Evolutionary conservation across 1,140 invertebrate species (phyloP), one percentile per base, ranked within the genome.

Genomic region (Heliothis virescens): DNA sequence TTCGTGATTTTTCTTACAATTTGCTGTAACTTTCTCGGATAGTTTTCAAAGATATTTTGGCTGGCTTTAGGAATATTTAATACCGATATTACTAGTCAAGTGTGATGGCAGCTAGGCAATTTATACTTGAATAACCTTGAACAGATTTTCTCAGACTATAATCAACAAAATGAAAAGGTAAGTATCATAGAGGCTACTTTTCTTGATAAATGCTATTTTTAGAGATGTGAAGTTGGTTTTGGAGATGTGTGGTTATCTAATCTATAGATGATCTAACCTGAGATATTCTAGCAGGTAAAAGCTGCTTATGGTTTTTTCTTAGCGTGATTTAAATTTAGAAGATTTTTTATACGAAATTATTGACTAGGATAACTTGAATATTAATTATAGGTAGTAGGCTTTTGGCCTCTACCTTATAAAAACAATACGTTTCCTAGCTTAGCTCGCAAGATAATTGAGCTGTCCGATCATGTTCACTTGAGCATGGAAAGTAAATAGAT

Each of bases 401-500:
- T n/a, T n/a, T n/a, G 57, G 57, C 57, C 5, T 3, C 12, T 5
- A 55, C 55, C 21, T 57, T 2, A 57, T 21, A 11, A 57, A 57
- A 57, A 11, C 16, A 55, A 16, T 55, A 55, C 15, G 15, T 55
- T 9, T 9, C 18, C 21, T 21, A 57, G 18, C 55, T 21, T 21
- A 21, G 7, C 18, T 12, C 10, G 9, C 71, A 21, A 13, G 12
- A 62, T 75, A 48, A 75, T 75, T 75, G 73, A 50, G 18, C 57
- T 75, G 57, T 62, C 73, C 53, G 34, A n/a, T 41, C 73, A 47
- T 62, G 59, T 50, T 62, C 55, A 16, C 34, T 75, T 34, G 41
- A 62, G 73, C 53, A 50, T 21, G 71, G 55, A 73, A 34, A 34
- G 65, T 69, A 69, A 69, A 69, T 69, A 73, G 34, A 75, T 62